Evolutionary conservation across 2,797 vertebrate species (phyloP).

Genomic region (Acipenser transmontanus): DNA sequence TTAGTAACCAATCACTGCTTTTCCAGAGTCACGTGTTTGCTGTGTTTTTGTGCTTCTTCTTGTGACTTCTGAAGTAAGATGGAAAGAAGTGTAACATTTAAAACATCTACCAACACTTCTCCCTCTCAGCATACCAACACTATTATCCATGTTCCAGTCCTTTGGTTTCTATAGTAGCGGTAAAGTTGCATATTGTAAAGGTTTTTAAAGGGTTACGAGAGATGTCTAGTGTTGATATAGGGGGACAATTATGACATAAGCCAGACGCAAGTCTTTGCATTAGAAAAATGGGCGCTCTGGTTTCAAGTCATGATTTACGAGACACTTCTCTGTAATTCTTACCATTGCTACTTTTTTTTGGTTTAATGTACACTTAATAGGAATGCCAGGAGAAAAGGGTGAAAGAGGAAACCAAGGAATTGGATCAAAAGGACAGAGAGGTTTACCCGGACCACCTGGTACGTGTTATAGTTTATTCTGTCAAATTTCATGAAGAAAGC

Average conservation of each 20-base stretch:
- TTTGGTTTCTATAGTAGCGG: no score
- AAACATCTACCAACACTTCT: no score
- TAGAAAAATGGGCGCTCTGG: background rate
- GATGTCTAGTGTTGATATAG: background rate
- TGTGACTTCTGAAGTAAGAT: no score
- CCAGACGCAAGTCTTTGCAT: no score
- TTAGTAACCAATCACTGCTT: no score
- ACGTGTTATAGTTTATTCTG: conserved; percentile 27
- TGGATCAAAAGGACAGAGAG: conserved; percentile 80
- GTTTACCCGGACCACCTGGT: conserved; percentile 79
- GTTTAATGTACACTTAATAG: conserved; percentile 45
- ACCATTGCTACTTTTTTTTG: background rate
- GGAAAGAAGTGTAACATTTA: no score
- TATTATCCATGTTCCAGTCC: no score
- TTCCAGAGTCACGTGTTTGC: no score
- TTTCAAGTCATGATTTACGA: background rate
- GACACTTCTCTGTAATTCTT: background rate
- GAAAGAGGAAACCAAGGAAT: conserved; percentile 68
- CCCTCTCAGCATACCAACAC: no score
- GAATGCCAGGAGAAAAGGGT: conserved; percentile 84
- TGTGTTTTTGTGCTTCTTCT: no score
- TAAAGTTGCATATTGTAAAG: background rate
- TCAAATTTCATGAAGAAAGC: no score
- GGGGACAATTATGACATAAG: background rate
- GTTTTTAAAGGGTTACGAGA: background rate